Evolutionary conservation across 2,113 vertebrate species (phyloP), one percentile per base, ranked within the genome.

Genomic region (Nothobranchius kuhntae): DNA sequence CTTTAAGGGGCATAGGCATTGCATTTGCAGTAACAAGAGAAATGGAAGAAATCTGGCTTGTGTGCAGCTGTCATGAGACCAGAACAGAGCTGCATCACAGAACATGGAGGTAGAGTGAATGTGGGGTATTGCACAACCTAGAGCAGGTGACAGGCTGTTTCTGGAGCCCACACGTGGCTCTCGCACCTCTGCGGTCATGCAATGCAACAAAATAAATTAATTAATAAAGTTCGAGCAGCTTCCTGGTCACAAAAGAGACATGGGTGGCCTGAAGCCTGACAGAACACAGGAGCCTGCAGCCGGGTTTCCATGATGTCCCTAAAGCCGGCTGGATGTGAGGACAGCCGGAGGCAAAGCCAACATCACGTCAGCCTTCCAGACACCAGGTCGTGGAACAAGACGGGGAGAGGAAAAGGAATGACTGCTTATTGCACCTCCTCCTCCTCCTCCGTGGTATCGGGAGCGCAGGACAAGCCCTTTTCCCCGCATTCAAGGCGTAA

Each of bases 401-500:
- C 14, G 40, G n/a, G 36, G 36, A 30, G 30, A 15, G 3, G 61
- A 65, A 71, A 77, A 66, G 65, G 75, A 86, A 85, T 90, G 88
- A 89, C 88, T 85, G 89, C 86, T 84, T 85, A 69, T 68, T 81
- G 85, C 82, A 82, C 80, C 89, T 65, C 77, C 77, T 48, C 68
- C 60, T 70, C 77, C 66, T 68, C 74, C 73, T 68, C 83, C 73
- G 65, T 61, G 86, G 79, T 82, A 82, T 84, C 84, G 62, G 79
- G 82, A 76, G 79, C 85, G 89, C 87, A 89, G 90, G 91, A 90
- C 90, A 89, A 92, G 86, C 92, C 89, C 90, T 92, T 91, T 91
- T 87, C 87, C 89, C 92, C 86, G 91, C 92, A 93, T 91, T 91
- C 90, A 90, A 87, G 87, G 90, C 90, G 89, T 84, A 89, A 85